Evolutionary conservation across 2,888 invertebrate genomes (phyloP), one percentile per base, ranked within the genome.

Genomic region (Melieria crassipennis): DNA sequence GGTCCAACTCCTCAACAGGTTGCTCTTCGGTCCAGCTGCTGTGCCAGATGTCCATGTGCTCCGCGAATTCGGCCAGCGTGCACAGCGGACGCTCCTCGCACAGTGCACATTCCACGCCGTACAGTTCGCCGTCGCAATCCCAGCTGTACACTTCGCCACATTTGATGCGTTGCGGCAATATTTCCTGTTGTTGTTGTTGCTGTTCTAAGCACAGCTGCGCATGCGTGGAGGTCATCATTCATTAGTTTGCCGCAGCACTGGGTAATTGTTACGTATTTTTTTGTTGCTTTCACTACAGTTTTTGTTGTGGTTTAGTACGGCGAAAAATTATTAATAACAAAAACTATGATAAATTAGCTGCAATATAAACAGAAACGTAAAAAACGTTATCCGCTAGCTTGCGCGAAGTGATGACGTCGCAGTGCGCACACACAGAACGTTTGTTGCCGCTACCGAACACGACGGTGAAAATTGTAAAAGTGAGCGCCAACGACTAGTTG

Each of bases 1-100:
- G 62, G 65, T 68, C 63, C 42, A 60, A 30, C 63, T 58, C 43
- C 66, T 69, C 16, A 30, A 30, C 30, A 30, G 30, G 30, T 30
- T 30, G 69, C 73, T 69, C 72, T 47, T 73, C 75, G 42, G 78
- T 73, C 83, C 83, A 82, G 16, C 79, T 79, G 9, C 77, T 77
- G 56, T 84, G 83, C 82, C 84, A 84, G 6, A 82, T 68, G 9
- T 82, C 78, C 84, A 84, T 84, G 45, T 84, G 83, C 67, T 82
- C 79, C 0, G 82, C 77, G 57, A 82, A 84, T 46, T 83, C 84
- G 42, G 79, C 69, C 5, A 84, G 73, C 1, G 82, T 78, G 50
- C 83, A 84, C 1, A 84, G 71, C 0, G 82, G 82, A 0, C 77
- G 78, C 72, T 84, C 82, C 69, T 82, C 84, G 75, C 84, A 84